Percentiles rank a stretch among this genome's conserved stretches.
phyloP scores from a whole-genome alignment of 2,888 invertebrate species.

The Andrena praecox region DNA sequence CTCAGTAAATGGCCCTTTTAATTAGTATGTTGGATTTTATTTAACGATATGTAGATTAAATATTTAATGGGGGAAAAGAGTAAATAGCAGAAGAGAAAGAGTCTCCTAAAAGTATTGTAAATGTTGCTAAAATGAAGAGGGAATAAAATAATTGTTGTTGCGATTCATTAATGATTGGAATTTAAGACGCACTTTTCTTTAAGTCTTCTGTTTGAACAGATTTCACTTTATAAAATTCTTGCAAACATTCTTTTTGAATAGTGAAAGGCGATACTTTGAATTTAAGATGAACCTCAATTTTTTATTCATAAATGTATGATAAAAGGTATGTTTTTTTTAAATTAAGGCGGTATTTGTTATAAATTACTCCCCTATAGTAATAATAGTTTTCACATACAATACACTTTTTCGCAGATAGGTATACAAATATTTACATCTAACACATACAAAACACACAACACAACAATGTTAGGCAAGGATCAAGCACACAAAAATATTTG shows the following conservation, averaged over 20 bases:
- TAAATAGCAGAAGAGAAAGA: too few species aligned
- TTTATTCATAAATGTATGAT: not conserved
- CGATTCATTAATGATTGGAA: not conserved
- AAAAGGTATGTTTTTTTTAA: too few species aligned
- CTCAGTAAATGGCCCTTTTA: not conserved
- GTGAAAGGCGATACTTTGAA: not conserved
- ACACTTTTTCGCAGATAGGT: not conserved
- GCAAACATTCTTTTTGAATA: not conserved
- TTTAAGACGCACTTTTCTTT: not conserved
- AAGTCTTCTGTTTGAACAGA: not conserved
- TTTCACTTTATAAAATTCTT: not conserved
- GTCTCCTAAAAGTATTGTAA: too few species aligned
- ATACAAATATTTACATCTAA: not conserved
- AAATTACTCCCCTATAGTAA: not conserved
- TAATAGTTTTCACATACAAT: not conserved
- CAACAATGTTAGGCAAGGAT: conserved; percentile 2
- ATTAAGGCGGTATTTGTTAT: too few species aligned
- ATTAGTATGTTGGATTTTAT: not conserved
- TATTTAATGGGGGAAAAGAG: too few species aligned
- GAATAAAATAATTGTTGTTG: too few species aligned
- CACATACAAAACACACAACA: not conserved
- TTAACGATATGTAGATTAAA: not conserved
- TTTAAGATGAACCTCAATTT: not conserved
- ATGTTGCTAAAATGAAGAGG: too few species aligned
- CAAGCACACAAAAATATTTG: conserved; percentile 17